These are phyloP conservation scores for Ceratina australensis DNA, from an alignment of 1,140 invertebrate genomes.

Conservation along the genomic window DNA sequence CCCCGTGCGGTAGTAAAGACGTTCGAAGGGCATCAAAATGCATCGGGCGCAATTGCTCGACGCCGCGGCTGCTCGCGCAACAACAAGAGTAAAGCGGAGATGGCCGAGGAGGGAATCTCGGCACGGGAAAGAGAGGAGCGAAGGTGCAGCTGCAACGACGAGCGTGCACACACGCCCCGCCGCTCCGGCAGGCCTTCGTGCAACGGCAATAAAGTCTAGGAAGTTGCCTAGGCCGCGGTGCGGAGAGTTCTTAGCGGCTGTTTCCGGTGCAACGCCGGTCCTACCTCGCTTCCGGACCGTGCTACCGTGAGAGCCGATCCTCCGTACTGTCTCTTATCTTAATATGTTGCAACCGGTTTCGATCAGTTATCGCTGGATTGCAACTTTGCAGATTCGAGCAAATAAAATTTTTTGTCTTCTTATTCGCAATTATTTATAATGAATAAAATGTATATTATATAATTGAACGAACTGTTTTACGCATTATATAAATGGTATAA, in stretches of 20 bases:
- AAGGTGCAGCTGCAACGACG: slow-evolving; percentile 51
- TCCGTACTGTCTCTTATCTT: not conserved
- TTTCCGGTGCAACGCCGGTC: slow-evolving; percentile 42
- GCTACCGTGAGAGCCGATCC: slow-evolving; percentile 40
- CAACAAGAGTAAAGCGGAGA: slow-evolving; percentile 23
- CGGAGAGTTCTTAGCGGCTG: slow-evolving; percentile 47
- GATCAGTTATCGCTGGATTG: no score
- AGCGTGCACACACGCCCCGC: slow-evolving; percentile 22
- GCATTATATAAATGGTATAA: no score
- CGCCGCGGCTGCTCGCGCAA: slow-evolving; percentile 18
- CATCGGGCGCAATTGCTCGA: slow-evolving; percentile 43
- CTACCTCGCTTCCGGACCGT: slow-evolving; percentile 42
- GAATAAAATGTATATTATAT: no score
- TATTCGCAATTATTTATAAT: no score
- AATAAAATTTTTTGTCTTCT: no score
- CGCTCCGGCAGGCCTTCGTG: slow-evolving; percentile 41
- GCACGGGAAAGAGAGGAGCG: not conserved
- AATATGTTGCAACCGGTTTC: no score
- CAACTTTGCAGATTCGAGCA: no score
- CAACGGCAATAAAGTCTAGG: slow-evolving; percentile 55
- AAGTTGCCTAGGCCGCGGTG: slow-evolving; percentile 46
- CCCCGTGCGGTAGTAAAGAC: slow-evolving; percentile 36
- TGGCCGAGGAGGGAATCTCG: not conserved
- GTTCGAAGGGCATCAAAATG: slow-evolving; percentile 50
- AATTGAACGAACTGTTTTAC: no score